These are phyloP conservation scores for Scytalopus superciliaris DNA, from an alignment of 2,113 vertebrate genomes.

Conservation along the genomic window DNA sequence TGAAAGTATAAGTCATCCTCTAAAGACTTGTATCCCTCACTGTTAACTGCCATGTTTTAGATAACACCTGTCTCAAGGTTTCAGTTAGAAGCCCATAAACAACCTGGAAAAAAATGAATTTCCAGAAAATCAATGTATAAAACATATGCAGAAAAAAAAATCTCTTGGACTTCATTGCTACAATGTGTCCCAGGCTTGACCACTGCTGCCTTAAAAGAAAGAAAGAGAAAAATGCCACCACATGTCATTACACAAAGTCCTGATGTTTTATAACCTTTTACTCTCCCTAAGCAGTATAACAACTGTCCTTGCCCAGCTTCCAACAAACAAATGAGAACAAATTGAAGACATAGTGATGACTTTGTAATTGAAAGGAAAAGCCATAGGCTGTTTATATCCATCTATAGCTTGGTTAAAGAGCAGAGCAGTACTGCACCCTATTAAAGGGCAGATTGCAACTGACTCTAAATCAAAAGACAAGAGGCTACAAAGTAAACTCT, in stretches of 20 bases:
- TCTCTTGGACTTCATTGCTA: background rate
- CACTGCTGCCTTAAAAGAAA: background rate
- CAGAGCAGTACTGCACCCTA: background rate
- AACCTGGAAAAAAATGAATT: background rate
- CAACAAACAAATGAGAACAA: background rate
- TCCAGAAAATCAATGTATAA: background rate
- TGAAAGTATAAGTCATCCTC: background rate
- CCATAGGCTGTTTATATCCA: background rate
- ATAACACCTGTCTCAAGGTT: background rate
- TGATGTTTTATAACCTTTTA: background rate
- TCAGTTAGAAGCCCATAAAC: background rate
- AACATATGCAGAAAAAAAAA: background rate
- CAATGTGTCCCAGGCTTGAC: background rate
- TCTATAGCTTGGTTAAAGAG: background rate
- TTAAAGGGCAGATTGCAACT: background rate
- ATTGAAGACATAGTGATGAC: background rate
- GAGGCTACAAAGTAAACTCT: background rate
- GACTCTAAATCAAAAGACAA: background rate
- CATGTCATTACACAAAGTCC: background rate
- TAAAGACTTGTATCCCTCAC: background rate
- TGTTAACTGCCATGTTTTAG: background rate
- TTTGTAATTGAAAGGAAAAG: background rate
- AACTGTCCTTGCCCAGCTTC: background rate
- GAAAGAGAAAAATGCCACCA: background rate
- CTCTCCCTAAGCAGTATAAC: background rate